Conservation (phyloP, 1,140 invertebrate species). For the Venturia canescens region DNA sequence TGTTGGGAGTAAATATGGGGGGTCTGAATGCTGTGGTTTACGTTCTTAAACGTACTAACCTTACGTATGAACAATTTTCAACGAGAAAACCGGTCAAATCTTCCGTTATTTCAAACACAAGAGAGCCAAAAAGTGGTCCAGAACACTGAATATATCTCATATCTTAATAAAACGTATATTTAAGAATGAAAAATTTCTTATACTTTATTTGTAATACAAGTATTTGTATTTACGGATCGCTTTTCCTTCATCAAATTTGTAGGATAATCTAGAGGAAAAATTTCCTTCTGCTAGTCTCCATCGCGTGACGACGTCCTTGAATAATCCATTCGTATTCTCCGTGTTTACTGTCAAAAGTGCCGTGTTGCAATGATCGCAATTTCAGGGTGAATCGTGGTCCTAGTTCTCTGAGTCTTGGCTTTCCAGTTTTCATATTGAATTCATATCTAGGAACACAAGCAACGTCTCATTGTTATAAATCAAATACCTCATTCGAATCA, state of each 20-base stretch:
- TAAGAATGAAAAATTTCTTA: no score
- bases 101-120: not conserved
- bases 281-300: conserved; percentile 93
- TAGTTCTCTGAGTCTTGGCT: conserved; percentile 93
- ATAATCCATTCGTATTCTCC: conserved; percentile 99
- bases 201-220: not conserved
- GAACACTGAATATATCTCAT: conserved; percentile 32
- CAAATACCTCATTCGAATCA: conserved; percentile 30
- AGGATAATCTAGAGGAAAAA: conserved; percentile 83
- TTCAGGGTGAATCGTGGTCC: conserved; percentile 97
- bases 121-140: not conserved
- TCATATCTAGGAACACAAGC: conserved; percentile 84
- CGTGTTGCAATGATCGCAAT: conserved; percentile 94
- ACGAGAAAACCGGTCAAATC: conserved; percentile 26
- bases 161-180: not conserved
- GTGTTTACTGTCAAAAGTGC: conserved; percentile 97
- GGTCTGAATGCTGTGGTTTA: conserved; percentile 70
- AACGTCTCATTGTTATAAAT: conserved; percentile 1
- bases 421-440: conserved; percentile 87
- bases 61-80: conserved; percentile 51
- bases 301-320: conserved; percentile 91
- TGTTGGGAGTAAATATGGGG: conserved; percentile 70
- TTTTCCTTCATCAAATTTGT: conserved; percentile 35
- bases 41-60: conserved; percentile 64
- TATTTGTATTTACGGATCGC: not conserved